A percentile compares a stretch with the other conserved stretches of the same genome.
Evolutionary conservation across 2,113 vertebrate genomes (phyloP).

Genomic region (Festucalex cinctus): DNA sequence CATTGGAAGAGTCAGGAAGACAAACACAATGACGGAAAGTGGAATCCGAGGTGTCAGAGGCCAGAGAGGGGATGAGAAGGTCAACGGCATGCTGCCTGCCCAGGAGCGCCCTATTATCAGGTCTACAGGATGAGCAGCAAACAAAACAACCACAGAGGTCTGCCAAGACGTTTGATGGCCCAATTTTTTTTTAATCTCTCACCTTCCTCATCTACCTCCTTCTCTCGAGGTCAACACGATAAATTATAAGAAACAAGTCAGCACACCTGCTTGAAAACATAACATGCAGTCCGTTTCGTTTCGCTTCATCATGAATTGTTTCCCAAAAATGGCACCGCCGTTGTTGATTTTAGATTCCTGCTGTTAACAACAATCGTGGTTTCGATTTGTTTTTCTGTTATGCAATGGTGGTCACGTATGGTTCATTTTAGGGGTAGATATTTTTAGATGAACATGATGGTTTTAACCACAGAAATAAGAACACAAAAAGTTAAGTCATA

Average conservation of each 20-base stretch:
- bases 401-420: slow-evolving; percentile 61
- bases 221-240: slow-evolving; percentile 37
- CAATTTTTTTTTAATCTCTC: slow-evolving; percentile 14
- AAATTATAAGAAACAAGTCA: slow-evolving; percentile 28
- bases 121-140: slow-evolving; percentile 44
- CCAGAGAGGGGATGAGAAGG: slow-evolving; percentile 39
- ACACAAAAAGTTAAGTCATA: slow-evolving; percentile 31
- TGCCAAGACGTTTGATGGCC: slow-evolving; percentile 7
- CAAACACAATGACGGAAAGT: slow-evolving; percentile 67
- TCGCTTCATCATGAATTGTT: slow-evolving; percentile 1
- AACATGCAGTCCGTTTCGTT: background rate
- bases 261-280: slow-evolving; percentile 12
- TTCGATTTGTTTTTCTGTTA: slow-evolving; percentile 50
- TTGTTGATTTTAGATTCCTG: slow-evolving; percentile 8
- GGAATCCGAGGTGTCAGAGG: slow-evolving; percentile 40
- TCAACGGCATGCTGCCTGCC: slow-evolving; percentile 44
- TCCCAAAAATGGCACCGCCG: slow-evolving; percentile 20
- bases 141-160: slow-evolving; percentile 42
- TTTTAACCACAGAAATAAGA: slow-evolving; percentile 39
- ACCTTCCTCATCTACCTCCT: background rate
- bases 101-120: slow-evolving; percentile 46
- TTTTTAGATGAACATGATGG: slow-evolving; percentile 64
- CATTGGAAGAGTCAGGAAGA: slow-evolving; percentile 63
- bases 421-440: slow-evolving; percentile 67
- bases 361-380: slow-evolving; percentile 31